Evolutionary conservation across 2,113 vertebrate species (phyloP).

Genomic region (Fukomys damarensis): DNA sequence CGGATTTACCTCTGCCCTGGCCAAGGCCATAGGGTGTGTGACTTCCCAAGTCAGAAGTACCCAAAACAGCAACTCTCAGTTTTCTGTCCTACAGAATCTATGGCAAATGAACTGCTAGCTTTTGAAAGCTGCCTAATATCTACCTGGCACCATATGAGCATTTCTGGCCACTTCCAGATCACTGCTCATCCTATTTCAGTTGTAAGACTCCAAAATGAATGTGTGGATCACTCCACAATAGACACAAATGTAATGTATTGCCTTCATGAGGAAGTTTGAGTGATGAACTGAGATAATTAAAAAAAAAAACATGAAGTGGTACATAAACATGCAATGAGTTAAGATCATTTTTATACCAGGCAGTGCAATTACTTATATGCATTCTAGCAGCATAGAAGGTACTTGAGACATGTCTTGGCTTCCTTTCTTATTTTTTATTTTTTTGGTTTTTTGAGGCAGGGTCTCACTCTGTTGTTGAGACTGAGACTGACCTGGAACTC

Average conservation of each 20-base stretch:
- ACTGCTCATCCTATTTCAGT: neutral
- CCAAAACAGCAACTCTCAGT: neutral
- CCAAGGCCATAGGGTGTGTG: neutral
- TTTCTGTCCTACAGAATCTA: neutral
- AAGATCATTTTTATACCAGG: neutral
- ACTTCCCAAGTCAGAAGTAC: neutral
- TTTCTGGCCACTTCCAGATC: neutral
- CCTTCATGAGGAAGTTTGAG: neutral
- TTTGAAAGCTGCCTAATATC: neutral
- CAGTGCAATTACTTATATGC: too few species aligned
- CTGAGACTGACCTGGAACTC: too few species aligned
- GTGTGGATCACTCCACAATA: neutral
- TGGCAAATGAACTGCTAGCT: neutral
- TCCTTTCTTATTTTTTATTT: too few species aligned
- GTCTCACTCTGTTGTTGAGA: too few species aligned
- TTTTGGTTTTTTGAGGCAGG: too few species aligned
- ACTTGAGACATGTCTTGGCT: neutral
- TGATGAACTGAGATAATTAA: neutral
- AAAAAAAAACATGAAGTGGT: accelerated
- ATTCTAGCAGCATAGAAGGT: too few species aligned
- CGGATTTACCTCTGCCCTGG: neutral
- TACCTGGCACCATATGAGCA: conserved; percentile 2
- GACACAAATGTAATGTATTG: neutral
- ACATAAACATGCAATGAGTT: neutral
- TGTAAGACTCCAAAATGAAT: neutral